Evolutionary conservation across 2,797 vertebrate genomes (phyloP).

Genomic region (Semaprochilodus insignis): DNA sequence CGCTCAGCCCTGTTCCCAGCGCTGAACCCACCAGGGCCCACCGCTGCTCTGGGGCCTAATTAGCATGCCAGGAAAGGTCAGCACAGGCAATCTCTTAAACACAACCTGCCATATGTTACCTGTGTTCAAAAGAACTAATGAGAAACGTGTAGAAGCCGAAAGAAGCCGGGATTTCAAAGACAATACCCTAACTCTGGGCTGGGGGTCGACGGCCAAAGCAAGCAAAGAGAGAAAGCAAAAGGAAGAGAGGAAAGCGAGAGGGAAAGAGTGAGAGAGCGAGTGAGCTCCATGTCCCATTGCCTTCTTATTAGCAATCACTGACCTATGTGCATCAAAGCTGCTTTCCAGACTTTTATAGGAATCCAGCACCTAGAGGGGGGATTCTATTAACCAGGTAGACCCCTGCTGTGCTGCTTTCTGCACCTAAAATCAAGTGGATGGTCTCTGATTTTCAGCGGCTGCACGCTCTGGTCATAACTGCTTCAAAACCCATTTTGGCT

Average conservation of each 20-base stretch:
- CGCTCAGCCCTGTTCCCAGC: slow-evolving; percentile 54
- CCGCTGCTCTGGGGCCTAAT: slow-evolving; percentile 89
- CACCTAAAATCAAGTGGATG: slow-evolving; percentile 75
- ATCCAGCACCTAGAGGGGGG: slow-evolving; percentile 73
- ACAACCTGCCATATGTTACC: slow-evolving; percentile 90
- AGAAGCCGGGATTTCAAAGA: slow-evolving; percentile 85
- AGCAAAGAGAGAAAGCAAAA: slow-evolving; percentile 13
- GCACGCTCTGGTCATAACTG: slow-evolving; percentile 68
- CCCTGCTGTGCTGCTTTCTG: slow-evolving; percentile 72
- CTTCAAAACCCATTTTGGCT: slow-evolving; percentile 34
- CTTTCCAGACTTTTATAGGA: slow-evolving; percentile 77
- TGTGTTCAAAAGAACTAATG: slow-evolving; percentile 88
- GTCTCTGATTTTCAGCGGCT: slow-evolving; percentile 72
- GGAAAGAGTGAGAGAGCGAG: slow-evolving; percentile 25
- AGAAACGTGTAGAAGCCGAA: slow-evolving; percentile 86
- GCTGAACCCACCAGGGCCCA: slow-evolving; percentile 78
- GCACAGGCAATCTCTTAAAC: slow-evolving; percentile 93
- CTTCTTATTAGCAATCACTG: slow-evolving; percentile 85
- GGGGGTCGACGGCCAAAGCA: slow-evolving; percentile 72
- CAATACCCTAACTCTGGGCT: slow-evolving; percentile 82
- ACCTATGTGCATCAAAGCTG: slow-evolving; percentile 83
- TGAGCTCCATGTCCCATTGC: slow-evolving; percentile 78
- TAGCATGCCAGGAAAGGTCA: slow-evolving; percentile 95
- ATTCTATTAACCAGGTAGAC: slow-evolving; percentile 74
- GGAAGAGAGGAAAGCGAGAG: slow-evolving; percentile 12